Percentiles rank a stretch among this genome's conserved stretches.
phyloP scores from a whole-genome alignment of 1,140 invertebrate species.

The Drosophila lini region DNA sequence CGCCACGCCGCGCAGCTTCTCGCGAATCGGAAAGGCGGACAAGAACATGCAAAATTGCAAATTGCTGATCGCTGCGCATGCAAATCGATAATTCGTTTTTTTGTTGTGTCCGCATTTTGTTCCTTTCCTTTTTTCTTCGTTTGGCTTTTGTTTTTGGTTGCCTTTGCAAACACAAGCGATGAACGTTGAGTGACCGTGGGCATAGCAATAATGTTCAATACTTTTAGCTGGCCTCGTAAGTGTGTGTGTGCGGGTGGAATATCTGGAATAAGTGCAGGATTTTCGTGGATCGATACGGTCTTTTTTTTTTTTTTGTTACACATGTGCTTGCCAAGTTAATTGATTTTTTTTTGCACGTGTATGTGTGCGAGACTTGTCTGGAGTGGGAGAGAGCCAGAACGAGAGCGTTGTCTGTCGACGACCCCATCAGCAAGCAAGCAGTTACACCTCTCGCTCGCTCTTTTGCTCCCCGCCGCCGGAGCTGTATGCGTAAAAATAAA shows the following conservation, averaged over 20 bases:
- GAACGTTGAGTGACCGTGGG: constrained; percentile 33
- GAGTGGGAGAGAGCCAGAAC: constrained; percentile 21
- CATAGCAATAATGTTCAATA: constrained; percentile 22
- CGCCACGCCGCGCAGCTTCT: constrained; percentile 31
- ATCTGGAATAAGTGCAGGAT: constrained; percentile 27
- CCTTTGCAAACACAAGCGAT: constrained; percentile 35
- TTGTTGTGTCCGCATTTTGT: constrained; percentile 19
- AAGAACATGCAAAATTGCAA: constrained; percentile 30
- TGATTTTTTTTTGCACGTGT: constrained; percentile 67
- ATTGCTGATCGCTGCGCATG: constrained; percentile 32
- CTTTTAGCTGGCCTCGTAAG: constrained; percentile 19
- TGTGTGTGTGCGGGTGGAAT: constrained; percentile 21
- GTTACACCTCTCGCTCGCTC: constrained; percentile 27
- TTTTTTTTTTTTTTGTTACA: constrained; percentile 49
- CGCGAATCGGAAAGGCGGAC: constrained; percentile 16
- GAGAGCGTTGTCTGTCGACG: constrained; percentile 37
- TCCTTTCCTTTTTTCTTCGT: not conserved
- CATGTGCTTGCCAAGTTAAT: constrained; percentile 69
- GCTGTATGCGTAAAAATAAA: constrained; percentile 26
- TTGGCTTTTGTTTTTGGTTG: constrained; percentile 8
- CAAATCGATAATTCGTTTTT: constrained; percentile 30
- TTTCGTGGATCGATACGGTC: constrained; percentile 19
- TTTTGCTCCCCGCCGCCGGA: constrained; percentile 1
- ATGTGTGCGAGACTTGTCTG: constrained; percentile 15
- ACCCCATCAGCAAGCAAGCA: constrained; percentile 20